Evolutionary conservation across 2,797 vertebrate species (phyloP).

Genomic region (Lagocephalus sceleratus): DNA sequence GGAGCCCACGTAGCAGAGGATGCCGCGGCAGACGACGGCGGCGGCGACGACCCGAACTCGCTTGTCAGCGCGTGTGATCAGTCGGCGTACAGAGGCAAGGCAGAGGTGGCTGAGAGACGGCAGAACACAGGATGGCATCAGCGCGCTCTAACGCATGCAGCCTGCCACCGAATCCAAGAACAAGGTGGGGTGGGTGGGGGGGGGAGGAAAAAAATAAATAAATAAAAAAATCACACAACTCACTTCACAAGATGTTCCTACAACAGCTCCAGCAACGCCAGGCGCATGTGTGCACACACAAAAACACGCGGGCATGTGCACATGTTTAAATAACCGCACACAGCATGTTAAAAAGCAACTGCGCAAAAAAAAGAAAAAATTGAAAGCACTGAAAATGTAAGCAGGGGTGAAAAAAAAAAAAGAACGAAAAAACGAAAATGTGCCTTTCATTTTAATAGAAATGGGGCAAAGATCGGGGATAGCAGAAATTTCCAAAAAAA

Average conservation of each 20-base stretch:
- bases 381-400: conserved; percentile 67
- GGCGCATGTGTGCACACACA: conserved; percentile 40
- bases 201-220: no score
- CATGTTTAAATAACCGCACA: conserved; percentile 68
- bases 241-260: conserved; percentile 72
- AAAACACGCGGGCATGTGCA: conserved; percentile 42
- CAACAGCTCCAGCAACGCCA: conserved; percentile 67
- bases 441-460: conserved; percentile 51
- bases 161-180: conserved; percentile 73
- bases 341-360: conserved; percentile 59
- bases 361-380: conserved; percentile 55
- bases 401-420: conserved; percentile 57
- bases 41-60: conserved; percentile 66
- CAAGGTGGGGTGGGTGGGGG: no score
- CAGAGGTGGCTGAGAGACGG: conserved; percentile 69
- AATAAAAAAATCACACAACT: conserved; percentile 70
- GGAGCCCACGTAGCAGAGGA: conserved; percentile 53
- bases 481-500: conserved; percentile 11
- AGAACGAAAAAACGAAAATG: conserved; percentile 30
- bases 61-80: conserved; percentile 78
- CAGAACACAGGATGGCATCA: conserved; percentile 68
- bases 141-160: conserved; percentile 70
- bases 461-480: conserved; percentile 24
- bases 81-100: conserved; percentile 61
- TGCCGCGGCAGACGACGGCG: conserved; percentile 59